Percentiles rank a stretch among this genome's conserved stretches.
Conservation (phyloP, 2,113 vertebrate species). For the Eleginops maclovinus region DNA sequence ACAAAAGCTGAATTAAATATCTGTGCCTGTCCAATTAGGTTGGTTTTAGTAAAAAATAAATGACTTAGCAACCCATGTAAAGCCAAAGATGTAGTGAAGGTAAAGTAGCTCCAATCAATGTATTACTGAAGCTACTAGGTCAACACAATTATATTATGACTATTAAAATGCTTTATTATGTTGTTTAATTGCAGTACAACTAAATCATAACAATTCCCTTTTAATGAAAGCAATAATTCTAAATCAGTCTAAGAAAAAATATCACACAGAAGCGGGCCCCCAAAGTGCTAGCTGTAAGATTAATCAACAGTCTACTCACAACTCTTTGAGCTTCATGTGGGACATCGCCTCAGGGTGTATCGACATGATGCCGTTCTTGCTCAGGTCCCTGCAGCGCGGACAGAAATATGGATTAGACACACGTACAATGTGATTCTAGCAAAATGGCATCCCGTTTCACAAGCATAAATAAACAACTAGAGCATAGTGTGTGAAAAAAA, state of each 20-base stretch:
- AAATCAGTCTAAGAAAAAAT: conserved; percentile 5
- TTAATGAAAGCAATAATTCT: conserved; percentile 19
- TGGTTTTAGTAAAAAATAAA: no score
- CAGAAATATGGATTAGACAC: conserved; percentile 35
- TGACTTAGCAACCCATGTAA: no score
- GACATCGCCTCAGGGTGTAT: conserved; percentile 93
- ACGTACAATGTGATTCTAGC: conserved; percentile 13
- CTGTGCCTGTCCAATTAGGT: neutral
- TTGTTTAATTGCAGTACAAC: neutral
- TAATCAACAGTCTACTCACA: conserved; percentile 86
- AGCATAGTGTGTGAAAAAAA: conserved; percentile 15
- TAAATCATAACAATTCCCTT: neutral
- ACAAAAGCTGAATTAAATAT: neutral
- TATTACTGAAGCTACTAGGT: neutral
- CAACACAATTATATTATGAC: neutral
- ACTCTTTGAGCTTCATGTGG: conserved; percentile 91
- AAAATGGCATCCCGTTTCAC: conserved; percentile 24
- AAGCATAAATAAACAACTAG: conserved; percentile 11
- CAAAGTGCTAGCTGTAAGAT: conserved; percentile 3
- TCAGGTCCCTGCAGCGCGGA: conserved; percentile 88
- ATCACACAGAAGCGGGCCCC: neutral
- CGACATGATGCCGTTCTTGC: conserved; percentile 97
- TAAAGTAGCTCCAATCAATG: neutral
- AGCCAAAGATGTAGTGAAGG: neutral
- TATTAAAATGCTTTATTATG: conserved; percentile 6